Evolutionary conservation across 2,113 vertebrate species (phyloP).

Genomic region (Colinus virginianus): DNA sequence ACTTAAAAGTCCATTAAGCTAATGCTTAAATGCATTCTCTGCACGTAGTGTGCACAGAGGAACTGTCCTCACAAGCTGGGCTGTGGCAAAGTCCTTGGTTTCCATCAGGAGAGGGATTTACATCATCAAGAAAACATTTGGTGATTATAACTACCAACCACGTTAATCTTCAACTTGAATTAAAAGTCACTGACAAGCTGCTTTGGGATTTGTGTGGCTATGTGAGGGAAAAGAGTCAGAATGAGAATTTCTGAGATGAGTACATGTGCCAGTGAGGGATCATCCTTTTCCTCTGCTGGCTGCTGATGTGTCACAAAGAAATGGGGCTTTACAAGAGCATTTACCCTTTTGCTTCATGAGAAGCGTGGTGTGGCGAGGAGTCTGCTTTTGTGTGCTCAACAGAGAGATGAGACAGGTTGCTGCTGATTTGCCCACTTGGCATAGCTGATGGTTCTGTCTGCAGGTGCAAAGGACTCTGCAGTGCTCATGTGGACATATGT

Average conservation of each 20-base stretch:
- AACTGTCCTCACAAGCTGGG: background rate
- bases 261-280: background rate
- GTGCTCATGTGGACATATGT: background rate
- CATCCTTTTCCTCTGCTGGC: background rate
- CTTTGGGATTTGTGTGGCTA: background rate
- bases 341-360: background rate
- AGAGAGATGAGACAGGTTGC: background rate
- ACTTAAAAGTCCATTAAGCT: slow-evolving; percentile 38
- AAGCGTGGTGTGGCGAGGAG: accelerated
- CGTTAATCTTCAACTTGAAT: slow-evolving; percentile 20
- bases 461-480: background rate
- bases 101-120: slow-evolving; percentile 9
- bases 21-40: slow-evolving; percentile 8
- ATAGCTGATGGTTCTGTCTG: background rate
- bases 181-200: slow-evolving; percentile 53
- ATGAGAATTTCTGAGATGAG: background rate
- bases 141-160: slow-evolving; percentile 10
- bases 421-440: background rate
- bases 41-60: background rate
- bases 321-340: background rate
- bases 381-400: background rate
- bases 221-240: background rate
- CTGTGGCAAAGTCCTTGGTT: background rate
- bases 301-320: background rate
- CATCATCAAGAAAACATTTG: slow-evolving; percentile 18